These are phyloP conservation scores for Teleopsis dalmanni DNA, from an alignment of 1,140 invertebrate species.

Conservation along the genomic window DNA sequence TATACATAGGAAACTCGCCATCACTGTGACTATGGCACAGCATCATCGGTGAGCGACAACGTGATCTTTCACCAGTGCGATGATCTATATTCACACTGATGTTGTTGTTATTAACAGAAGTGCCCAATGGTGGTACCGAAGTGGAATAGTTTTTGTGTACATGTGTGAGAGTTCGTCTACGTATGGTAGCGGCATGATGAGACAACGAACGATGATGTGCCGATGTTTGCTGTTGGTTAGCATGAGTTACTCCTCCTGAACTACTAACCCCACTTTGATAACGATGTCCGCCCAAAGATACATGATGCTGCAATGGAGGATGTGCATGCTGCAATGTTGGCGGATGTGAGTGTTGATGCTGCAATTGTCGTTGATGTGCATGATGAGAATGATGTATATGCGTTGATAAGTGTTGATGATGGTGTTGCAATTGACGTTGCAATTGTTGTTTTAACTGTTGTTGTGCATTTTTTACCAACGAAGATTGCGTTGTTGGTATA, in stretches of 20 bases:
- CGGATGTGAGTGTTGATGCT: slow-evolving; percentile 21
- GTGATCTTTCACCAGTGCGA: slow-evolving; percentile 36
- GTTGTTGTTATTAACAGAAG: slow-evolving; percentile 21
- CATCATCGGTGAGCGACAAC: slow-evolving; percentile 62
- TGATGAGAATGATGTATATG: slow-evolving; percentile 5
- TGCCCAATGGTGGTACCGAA: slow-evolving; percentile 21
- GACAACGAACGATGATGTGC: slow-evolving; percentile 17
- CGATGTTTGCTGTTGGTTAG: slow-evolving; percentile 23
- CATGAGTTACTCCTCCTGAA: slow-evolving; percentile 10
- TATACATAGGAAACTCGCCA: slow-evolving; percentile 71
- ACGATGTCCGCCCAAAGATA: slow-evolving; percentile 31
- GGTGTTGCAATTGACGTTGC: slow-evolving; percentile 13
- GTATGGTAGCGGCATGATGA: slow-evolving; percentile 24
- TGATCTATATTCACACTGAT: slow-evolving; percentile 26
- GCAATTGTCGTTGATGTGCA: slow-evolving; percentile 12
- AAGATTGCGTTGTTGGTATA: slow-evolving; percentile 12
- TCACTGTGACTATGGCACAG: slow-evolving; percentile 72
- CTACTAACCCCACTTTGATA: slow-evolving; percentile 4
- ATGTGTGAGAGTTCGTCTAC: slow-evolving; percentile 36
- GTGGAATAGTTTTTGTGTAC: slow-evolving; percentile 37
- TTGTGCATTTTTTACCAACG: slow-evolving; percentile 13
- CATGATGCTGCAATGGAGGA: slow-evolving; percentile 39
- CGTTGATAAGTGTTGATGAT: slow-evolving; percentile 6
- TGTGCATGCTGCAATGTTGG: slow-evolving; percentile 18
- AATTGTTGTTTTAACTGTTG: slow-evolving; percentile 19